Conservation (phyloP, 1,140 invertebrate species). For the Eurytemora carolleeae region DNA sequence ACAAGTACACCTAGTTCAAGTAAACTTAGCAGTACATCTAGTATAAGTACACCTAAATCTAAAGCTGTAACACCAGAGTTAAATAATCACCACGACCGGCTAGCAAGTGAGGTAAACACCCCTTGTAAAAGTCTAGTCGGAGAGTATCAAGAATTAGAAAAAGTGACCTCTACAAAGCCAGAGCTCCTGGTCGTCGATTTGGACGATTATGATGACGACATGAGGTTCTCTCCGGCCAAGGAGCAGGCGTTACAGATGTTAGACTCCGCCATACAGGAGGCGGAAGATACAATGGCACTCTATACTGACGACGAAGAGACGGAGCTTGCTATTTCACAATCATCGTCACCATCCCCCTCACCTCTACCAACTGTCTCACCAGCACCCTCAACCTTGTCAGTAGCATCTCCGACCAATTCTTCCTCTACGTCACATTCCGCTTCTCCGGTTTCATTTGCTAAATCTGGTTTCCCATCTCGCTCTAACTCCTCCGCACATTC, state of each 20-base stretch:
- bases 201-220: slow-evolving; percentile 5
- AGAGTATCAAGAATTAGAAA: too few relatives aligned
- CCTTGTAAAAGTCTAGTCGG: too few relatives aligned
- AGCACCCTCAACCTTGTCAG: neutral
- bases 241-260: slow-evolving; percentile 6
- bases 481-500: neutral
- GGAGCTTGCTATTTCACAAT: too few relatives aligned
- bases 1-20: too few relatives aligned
- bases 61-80: too few relatives aligned
- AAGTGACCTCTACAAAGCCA: too few relatives aligned
- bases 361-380: too few relatives aligned
- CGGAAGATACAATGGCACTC: slow-evolving; percentile 8
- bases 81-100: too few relatives aligned
- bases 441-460: neutral
- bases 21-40: too few relatives aligned
- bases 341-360: too few relatives aligned
- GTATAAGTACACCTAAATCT: too few relatives aligned
- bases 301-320: neutral
- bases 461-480: neutral
- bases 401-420: neutral
- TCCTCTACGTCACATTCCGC: neutral
- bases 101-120: too few relatives aligned
- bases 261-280: slow-evolving; percentile 11
- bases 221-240: slow-evolving; percentile 11
- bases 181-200: neutral